Evolutionary conservation across 2,888 invertebrate genomes (phyloP), one percentile per base, ranked within the genome.

Genomic region (Drosophila pseudotalamancana): DNA sequence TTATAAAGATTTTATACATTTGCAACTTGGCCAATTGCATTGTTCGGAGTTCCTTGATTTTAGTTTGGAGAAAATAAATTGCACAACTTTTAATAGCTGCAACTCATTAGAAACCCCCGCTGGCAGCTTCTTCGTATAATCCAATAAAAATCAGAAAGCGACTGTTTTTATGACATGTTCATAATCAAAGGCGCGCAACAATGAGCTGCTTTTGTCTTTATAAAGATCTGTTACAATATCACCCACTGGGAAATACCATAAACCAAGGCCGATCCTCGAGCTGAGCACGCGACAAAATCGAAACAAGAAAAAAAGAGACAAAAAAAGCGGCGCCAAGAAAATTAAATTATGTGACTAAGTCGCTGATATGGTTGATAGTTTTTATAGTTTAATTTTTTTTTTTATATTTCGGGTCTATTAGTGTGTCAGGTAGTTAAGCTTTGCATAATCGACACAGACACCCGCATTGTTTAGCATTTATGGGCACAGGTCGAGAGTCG

Each of bases 371-470:
- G 39, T 34, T 31, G 23, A 34, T 50, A 29, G 16, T 25, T 37
- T 27, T 55, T 55, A 55, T 55, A 11, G 27, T 18, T 37, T 29
- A 25, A 40, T 34, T 57, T 62, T 66, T 32, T 16, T 12, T 31
- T 11, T n/a, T 3, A 0, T 29, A 11, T 50, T 21, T 21, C 8
- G 16, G 9, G 25, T 43, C 16, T 31, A 51, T 56, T 63, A 45
- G 40, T 19, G 56, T 50, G 53, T 53, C 39, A 25, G 51, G 23
- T 42, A 11, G 34, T 48, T 21, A 16, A 18, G 62, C 34, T 86
- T 83, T 80, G 87, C 84, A 80, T 86, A 83, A 80, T 67, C 84
- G 31, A 12, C 53, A 56, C 50, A 83, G 43, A 86, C 80, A 76
- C 80, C 87, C 80, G 87, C 80, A 86, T 80, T 86, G 76, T 83